phyloP scores from a whole-genome alignment of 2,113 vertebrate genomes.

The Tupaia tana region DNA sequence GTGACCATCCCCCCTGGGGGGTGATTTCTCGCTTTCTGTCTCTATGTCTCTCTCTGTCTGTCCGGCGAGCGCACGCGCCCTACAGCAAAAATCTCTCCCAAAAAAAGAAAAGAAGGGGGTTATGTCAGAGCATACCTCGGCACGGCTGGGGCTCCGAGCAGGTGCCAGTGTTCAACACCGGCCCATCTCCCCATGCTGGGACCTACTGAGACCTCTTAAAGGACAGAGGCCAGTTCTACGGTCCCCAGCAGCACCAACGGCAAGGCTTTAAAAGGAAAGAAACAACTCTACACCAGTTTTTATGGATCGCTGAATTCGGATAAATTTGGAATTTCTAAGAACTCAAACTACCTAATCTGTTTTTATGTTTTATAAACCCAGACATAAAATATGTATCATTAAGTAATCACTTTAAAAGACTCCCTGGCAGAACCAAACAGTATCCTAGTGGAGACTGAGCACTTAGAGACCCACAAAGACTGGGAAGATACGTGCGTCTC shows the following conservation, averaged over 20 bases:
- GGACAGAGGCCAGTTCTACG: background rate
- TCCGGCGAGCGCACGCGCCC: too few species aligned
- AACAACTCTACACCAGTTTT: background rate
- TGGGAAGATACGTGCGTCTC: background rate
- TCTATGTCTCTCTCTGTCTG: too few species aligned
- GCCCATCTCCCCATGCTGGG: too few species aligned
- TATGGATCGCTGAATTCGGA: background rate
- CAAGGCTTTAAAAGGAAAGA: slow-evolving; percentile 31
- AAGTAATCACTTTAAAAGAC: slow-evolving; percentile 11
- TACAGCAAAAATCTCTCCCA: too few species aligned
- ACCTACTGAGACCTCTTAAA: background rate
- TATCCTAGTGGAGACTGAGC: background rate
- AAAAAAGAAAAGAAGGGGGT: slow-evolving; percentile 25
- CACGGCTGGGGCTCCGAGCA: background rate
- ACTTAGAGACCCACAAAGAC: background rate
- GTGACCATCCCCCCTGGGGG: too few species aligned
- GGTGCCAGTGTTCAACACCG: background rate
- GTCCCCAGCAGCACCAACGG: background rate
- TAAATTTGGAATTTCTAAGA: slow-evolving; percentile 33
- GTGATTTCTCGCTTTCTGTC: slow-evolving; percentile 49
- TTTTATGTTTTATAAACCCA: slow-evolving; percentile 33
- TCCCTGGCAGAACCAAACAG: background rate
- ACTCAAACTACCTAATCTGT: background rate
- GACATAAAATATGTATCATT: background rate
- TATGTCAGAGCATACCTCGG: background rate